Conservation (phyloP, 2,888 invertebrate genomes). For the Acrobasis consociella region DNA sequence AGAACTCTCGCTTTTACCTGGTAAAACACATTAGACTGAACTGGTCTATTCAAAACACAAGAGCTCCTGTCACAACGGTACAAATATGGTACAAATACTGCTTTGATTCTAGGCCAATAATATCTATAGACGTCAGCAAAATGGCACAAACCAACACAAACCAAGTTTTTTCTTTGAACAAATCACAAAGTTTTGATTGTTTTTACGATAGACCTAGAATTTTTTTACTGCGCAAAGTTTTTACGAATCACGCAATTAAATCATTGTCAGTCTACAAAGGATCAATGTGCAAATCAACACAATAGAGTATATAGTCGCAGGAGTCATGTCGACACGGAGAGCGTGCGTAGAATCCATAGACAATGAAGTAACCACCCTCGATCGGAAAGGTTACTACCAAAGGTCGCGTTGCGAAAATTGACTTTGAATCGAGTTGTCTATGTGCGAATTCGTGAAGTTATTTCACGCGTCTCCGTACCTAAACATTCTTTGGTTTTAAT, state of each 20-base stretch:
- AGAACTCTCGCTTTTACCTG: no score
- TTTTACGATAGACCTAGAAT: no score
- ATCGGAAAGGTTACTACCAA: conserved; percentile 9
- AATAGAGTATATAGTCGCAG: conserved; percentile 8
- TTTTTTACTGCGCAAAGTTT: no score
- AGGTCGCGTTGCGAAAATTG: conserved; percentile 11
- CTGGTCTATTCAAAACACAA: no score
- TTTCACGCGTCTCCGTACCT: no score
- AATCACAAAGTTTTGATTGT: neutral
- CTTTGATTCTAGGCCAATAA: no score
- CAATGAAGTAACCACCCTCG: conserved; percentile 11
- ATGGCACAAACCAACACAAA: neutral
- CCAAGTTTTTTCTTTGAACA: no score
- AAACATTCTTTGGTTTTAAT: no score
- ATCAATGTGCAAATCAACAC: neutral
- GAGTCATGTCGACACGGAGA: neutral
- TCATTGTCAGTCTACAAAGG: neutral
- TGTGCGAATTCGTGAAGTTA: conserved; percentile 6
- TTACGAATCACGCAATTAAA: neutral
- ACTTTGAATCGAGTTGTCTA: conserved; percentile 14
- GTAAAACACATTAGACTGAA: no score
- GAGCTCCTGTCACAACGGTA: no score
- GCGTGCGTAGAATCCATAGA: conserved; percentile 10
- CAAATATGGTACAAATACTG: no score
- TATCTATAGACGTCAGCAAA: no score